phyloP scores from a whole-genome alignment of 2,113 vertebrate genomes.

The Microtus pennsylvanicus region DNA sequence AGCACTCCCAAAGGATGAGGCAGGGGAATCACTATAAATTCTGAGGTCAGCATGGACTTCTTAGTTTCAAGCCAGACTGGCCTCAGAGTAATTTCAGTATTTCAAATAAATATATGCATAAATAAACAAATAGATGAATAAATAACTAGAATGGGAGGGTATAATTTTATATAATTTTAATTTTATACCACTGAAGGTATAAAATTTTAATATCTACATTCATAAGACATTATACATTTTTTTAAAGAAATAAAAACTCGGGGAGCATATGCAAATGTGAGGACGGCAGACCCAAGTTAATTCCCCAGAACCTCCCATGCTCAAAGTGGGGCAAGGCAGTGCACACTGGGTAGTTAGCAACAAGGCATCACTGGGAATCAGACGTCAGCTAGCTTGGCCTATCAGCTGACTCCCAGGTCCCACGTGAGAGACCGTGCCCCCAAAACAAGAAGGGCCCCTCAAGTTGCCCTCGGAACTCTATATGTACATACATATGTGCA shows the following conservation, averaged over 20 bases:
- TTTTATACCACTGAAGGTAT: background rate
- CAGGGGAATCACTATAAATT: background rate
- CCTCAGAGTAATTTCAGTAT: background rate
- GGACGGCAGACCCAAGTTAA: background rate
- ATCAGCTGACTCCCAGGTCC: background rate
- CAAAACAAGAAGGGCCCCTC: background rate
- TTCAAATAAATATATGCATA: background rate
- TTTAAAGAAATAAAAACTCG: background rate
- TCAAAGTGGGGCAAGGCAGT: background rate
- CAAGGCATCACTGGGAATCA: background rate
- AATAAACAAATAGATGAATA: background rate
- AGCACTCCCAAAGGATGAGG: background rate
- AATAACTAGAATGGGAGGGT: background rate
- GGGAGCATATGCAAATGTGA: background rate
- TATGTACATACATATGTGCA: background rate
- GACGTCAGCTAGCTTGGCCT: background rate
- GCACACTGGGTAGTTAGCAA: background rate
- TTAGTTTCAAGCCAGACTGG: background rate
- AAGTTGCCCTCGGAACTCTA: background rate
- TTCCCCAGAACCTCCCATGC: background rate
- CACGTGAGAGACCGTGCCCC: background rate
- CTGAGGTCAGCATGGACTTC: background rate
- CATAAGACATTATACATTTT: background rate
- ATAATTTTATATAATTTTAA: too few species aligned
- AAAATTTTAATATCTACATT: constrained; percentile 19